Evolutionary conservation across 2,888 invertebrate species (phyloP).

Genomic region (Limnephilus rhombicus): DNA sequence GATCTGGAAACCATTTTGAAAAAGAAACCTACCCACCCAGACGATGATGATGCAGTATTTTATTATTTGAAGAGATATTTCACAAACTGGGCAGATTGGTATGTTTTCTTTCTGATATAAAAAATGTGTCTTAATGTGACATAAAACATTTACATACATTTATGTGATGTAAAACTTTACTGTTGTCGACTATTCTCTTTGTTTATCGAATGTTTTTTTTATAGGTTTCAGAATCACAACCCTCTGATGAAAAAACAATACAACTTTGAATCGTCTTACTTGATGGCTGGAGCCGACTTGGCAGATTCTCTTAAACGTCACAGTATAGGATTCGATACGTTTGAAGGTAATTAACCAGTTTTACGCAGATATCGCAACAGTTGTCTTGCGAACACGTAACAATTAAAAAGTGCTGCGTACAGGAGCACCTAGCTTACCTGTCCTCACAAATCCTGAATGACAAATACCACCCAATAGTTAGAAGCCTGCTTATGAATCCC

Average conservation of each 20-base stretch:
- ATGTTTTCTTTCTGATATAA: slow-evolving; percentile 30
- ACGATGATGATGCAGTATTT: slow-evolving; percentile 43
- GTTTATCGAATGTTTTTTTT: slow-evolving; percentile 44
- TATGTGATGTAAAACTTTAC: background rate
- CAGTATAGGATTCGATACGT: slow-evolving; percentile 71
- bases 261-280: slow-evolving; percentile 70
- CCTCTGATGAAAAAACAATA: slow-evolving; percentile 70
- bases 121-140: background rate
- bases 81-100: slow-evolving; percentile 63
- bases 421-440: too few relatives aligned
- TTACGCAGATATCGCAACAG: too few relatives aligned
- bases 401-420: too few relatives aligned
- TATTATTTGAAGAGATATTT: slow-evolving; percentile 57
- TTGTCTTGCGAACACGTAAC: too few relatives aligned
- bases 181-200: background rate
- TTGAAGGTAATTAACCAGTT: slow-evolving; percentile 68
- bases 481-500: too few relatives aligned
- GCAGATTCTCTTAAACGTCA: slow-evolving; percentile 72
- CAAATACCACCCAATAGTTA: too few relatives aligned
- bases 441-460: too few relatives aligned
- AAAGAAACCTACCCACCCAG: background rate
- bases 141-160: too few relatives aligned
- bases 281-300: slow-evolving; percentile 72
- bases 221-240: slow-evolving; percentile 73
- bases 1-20: slow-evolving; percentile 54